phyloP scores from a whole-genome alignment of 2,797 vertebrate genomes.

The Gambusia yucatana region DNA sequence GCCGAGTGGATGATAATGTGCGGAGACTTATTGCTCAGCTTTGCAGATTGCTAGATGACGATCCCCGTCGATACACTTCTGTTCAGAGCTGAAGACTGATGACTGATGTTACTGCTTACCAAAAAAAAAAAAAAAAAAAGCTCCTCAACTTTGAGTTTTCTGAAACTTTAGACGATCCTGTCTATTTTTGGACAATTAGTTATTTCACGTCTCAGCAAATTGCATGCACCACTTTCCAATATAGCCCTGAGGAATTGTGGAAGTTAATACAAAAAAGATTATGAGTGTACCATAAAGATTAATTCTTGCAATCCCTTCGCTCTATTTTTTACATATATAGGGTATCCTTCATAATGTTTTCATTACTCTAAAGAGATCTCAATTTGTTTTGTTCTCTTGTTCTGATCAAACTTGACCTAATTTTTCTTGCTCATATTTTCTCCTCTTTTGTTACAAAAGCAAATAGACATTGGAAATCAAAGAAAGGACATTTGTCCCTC shows the following conservation, averaged over 20 bases:
- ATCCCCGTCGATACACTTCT: conserved; percentile 57
- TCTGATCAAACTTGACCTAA: conserved; percentile 46
- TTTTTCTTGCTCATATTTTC: conserved; percentile 56
- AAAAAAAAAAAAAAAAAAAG: background rate
- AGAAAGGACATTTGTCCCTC: conserved; percentile 49
- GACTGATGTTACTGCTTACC: conserved; percentile 32
- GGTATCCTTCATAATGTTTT: conserved; percentile 37
- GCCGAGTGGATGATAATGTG: conserved; percentile 51
- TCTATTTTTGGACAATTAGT: conserved; percentile 17
- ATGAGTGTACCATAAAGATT: conserved; percentile 36
- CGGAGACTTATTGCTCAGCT: conserved; percentile 32
- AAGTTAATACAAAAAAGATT: conserved; percentile 17
- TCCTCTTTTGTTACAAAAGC: conserved; percentile 56
- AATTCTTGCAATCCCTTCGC: conserved; percentile 31
- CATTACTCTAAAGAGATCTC: conserved; percentile 41
- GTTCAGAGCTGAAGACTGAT: conserved; percentile 19
- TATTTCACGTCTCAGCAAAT: conserved; percentile 18
- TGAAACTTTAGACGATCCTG: conserved; percentile 1
- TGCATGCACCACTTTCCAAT: conserved; percentile 20
- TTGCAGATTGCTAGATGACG: conserved; percentile 64
- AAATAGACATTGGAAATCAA: conserved; percentile 64
- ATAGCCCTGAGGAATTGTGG: conserved; percentile 23
- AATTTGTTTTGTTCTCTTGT: conserved; percentile 35
- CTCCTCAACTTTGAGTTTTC: conserved; percentile 27
- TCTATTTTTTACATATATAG: conserved; percentile 36